Evolutionary conservation across 2,888 invertebrate species (phyloP), one percentile per base, ranked within the genome.

Genomic region (Oscheius sp.): DNA sequence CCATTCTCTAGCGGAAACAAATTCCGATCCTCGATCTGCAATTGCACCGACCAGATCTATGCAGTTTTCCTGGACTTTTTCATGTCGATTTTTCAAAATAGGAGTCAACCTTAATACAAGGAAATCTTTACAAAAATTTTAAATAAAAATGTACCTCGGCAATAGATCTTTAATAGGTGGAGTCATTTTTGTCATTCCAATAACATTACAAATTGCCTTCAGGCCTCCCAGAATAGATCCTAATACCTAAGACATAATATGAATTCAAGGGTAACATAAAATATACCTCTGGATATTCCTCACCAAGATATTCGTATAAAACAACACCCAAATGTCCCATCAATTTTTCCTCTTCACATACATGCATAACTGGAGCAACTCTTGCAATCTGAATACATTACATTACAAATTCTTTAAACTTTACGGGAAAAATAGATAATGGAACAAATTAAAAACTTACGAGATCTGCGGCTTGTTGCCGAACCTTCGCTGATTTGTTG

Each of bases 141-240:
- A 91, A 88, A n/a, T n/a, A n/a, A n/a, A n/a, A n/a, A 98, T 99
- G 13, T 61, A 76, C 69, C 80, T 75, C 18, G 83, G 83, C 9
- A 84, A 66, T 27, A 83, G 69, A 78, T 83, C 83, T 91, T 99
- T 99, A 87, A 99, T 99, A 1, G 99, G 99, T 5, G 99, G 99
- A 1, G 97, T 99, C 99, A 99, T 99, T 91, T 99, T 98, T 0
- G 97, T 97, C 99, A 99, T 99, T 85, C 99, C 99, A 88, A 99
- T 99, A 5, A 99, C 99, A 90, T 98, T 99, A 5, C 99, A 98
- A 84, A 99, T 99, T 0, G 95, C 95, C 90, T 99, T 99, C n/a
- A 99, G 91, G 0, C 98, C 99, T 1, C 98, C 99, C 66, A 99
- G 92, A 88, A 99, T 99, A 58, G 96, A 96, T 49, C 99, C 99